Percentiles rank a stretch among this genome's conserved stretches.
These are phyloP conservation scores for Rhinichthys klamathensis DNA, from an alignment of 2,113 vertebrate genomes.

Conservation along the genomic window DNA sequence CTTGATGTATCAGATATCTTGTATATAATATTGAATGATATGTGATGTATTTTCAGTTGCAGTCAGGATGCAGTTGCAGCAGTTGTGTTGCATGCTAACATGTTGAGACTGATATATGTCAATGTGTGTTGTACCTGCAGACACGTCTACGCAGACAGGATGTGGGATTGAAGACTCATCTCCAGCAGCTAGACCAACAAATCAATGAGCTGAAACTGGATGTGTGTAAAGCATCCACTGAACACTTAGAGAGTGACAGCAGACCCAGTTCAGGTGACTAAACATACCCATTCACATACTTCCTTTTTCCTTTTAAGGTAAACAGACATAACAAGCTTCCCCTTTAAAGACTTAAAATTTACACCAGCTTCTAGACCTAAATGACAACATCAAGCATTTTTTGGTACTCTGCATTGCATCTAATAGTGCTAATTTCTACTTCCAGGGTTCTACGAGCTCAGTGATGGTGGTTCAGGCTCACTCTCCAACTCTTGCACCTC, in stretches of 20 bases:
- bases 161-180: conserved; percentile 85
- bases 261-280: conserved; percentile 90
- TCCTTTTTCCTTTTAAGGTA: background rate
- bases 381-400: background rate
- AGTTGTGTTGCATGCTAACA: background rate
- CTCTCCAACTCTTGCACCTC: conserved; percentile 93
- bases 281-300: background rate
- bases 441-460: conserved; percentile 94
- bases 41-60: background rate
- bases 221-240: conserved; percentile 79
- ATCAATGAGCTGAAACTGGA: conserved; percentile 91
- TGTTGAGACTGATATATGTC: background rate
- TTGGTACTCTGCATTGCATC: background rate
- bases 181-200: conserved; percentile 90
- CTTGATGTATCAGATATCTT: background rate
- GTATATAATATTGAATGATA: background rate
- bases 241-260: conserved; percentile 90
- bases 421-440: conserved; percentile 26
- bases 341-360: background rate
- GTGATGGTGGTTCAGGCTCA: conserved; percentile 88
- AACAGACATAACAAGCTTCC: background rate
- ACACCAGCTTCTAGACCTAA: background rate
- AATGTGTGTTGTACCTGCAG: conserved; percentile 66
- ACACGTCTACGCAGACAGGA: conserved; percentile 86
- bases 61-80: background rate